Base-by-base conservation (phyloP, 2,797 vertebrate genomes). In the Parauchenoglanis punctatus region DNA sequence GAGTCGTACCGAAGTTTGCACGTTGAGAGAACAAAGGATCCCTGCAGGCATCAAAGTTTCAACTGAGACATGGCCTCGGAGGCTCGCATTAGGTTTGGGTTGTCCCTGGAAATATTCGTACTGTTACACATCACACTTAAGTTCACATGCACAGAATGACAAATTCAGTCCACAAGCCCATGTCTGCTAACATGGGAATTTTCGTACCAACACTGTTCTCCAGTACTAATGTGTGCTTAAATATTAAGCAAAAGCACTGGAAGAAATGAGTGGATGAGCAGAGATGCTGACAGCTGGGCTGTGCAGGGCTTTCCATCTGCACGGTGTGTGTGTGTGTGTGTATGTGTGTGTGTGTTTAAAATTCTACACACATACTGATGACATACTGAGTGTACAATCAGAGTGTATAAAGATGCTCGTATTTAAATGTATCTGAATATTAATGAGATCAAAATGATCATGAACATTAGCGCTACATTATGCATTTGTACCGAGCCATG, bases 211-310 rank as follows among this genome's bases (percentile, higher is more conserved):
- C 35, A 28, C 35, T 25, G 12, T 63, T 63, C 18, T 31, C 58
- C 25, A 17, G 80, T 28, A n/a, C 25, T 81, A 81, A 81, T 44
- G 78, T 18, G 40, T 81, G 40, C 12, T 81, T 81, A 81, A 81
- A 81, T 81, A 81, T 81, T 81, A 46, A 81, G 40, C 20, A 49
- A 86, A 86, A 90, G 85, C 49, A 85, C 80, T 61, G 31, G 23
- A 86, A 75, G n/a, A 87, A 54, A 67, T 85, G 86, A 92, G 85
- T 80, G 85, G 88, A 91, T 88, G 87, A 89, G 85, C 83, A 88
- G 86, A 86, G 85, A 81, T 90, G 85, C 81, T 85, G 89, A 91
- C 88, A 91, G 86, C 85, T 87, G 81, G 84, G 65, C 58, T 35
- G 67, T 56, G 59, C 40, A 84, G 63, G 75, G 46, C 25, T 61